Evolutionary conservation across 2,888 invertebrate species (phyloP), one percentile per base, ranked within the genome.

Genomic region (Apodemia hepburni): DNA sequence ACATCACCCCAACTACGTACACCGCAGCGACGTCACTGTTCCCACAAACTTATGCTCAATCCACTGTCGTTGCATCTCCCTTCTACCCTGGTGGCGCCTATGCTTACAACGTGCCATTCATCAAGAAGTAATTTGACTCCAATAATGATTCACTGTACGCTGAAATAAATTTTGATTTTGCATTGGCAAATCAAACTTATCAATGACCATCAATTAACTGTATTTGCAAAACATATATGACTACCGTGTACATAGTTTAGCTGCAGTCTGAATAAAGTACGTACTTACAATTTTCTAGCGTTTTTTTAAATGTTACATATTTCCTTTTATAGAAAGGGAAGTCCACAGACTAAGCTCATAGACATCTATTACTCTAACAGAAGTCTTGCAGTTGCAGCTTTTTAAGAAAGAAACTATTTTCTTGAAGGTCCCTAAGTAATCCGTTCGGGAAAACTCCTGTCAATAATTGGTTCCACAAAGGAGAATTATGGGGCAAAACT

Each of bases 51-150:
- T 42, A 42, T 15, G 42, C 42, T 42, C 42, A 42, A 42, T 42
- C 61, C 33, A 11, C 61, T 33, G 35, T 51, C 38, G 29, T 66
- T 73, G 72, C 84, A 66, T 61, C 84, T 70, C 76, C 77, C 60
- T 65, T 77, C 63, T 54, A 59, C 27, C 51, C 69, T 8, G 27
- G 61, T 7, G 58, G 61, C 12, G 67, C 67, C 54, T 49, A 63
- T 33, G 63, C 64, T 63, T 64, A 65, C 42, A 42, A 27, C 29
- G 38, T 66, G 61, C 64, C 62, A 35, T 65, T 64, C 60, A 68
- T 69, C 63, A 69, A 69, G 64, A 69, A 69, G 61, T 66, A 27
- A 66, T 15, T 57, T 35, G 38, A 11, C 22, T 17, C 8, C 5
- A 22, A 54, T 29, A 17, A 22, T 47, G 29, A 17, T 9, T n/a